Evolutionary conservation across 2,888 invertebrate genomes (phyloP).

Genomic region (Cantharis rufa): DNA sequence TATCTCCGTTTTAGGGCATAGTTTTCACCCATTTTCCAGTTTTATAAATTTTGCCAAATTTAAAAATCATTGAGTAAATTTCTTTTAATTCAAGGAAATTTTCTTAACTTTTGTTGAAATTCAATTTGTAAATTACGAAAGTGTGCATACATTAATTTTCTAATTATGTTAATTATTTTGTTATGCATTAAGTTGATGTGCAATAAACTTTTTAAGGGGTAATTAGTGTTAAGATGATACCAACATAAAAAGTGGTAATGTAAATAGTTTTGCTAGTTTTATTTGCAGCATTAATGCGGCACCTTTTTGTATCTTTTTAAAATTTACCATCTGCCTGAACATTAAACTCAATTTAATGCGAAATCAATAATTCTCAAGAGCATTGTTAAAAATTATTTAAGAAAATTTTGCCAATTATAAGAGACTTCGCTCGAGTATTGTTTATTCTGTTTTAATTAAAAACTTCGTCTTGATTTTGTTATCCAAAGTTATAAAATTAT

Average conservation of each 20-base stretch:
- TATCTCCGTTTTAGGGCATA: background rate
- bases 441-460: conserved; percentile 20
- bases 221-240: conserved; percentile 8
- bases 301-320: background rate
- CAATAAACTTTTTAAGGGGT: background rate
- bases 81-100: too few relatives aligned
- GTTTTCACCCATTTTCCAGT: background rate
- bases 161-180: background rate
- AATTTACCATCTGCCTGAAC: conserved; percentile 5
- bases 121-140: background rate
- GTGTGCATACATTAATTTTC: background rate
- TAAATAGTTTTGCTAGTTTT: background rate
- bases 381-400: background rate
- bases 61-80: background rate
- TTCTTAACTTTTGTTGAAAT: background rate
- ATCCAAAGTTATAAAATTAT: conserved; percentile 11
- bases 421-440: background rate
- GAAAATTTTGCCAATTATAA: background rate
- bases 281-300: conserved; percentile 1
- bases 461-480: background rate
- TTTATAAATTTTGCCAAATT: background rate
- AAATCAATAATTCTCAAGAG: background rate
- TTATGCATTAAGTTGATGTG: background rate
- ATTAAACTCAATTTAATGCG: conserved; percentile 8
- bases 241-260: conserved; percentile 7